Base-by-base conservation (phyloP, 2,113 vertebrate species). In the Notiomystis cincta region DNA sequence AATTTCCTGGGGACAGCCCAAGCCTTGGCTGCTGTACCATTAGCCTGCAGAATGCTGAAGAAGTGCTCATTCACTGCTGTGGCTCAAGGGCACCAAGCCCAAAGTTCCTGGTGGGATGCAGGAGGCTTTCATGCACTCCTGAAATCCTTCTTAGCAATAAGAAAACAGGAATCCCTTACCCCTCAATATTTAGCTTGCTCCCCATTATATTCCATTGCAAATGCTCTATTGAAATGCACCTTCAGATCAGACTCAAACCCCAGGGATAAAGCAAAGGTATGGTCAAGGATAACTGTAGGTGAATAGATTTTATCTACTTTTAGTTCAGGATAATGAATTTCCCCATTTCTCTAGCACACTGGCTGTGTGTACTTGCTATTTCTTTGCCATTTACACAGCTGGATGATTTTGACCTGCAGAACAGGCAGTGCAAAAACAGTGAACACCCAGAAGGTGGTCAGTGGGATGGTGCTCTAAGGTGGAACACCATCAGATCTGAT, bases 401-500 rank as follows among this genome's bases (percentile, higher is more conserved):
- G 12, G 25, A 61, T 28, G n/a, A 4, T n/a, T 86, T 89, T 53
- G 18, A 45, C 23, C 47, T 45, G 2, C 42, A 67, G 47, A 90
- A 48, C 1, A 91, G 67, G 30, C 37, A 93, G 30, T 25, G 21
- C 5, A 80, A 85, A 64, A 51, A 4, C 30, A 80, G 11, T 1
- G 0, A 33, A 33, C 0, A 0, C 51, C 15, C 38, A 67, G 62
- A 67, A 67, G 9, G 10, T 8, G 4, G 17, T 14, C 44, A 18
- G 25, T 10, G 19, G 57, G 48, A 45, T 25, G 42, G 25, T 53
- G 25, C 22, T 69, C 11, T 22, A 38, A 62, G 30, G 10, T 35
- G 20, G 23, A 48, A 27, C 44, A 27, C 2, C 0, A 1, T 30
- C 65, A 33, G 65, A 17, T 64, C 50, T 88, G 75, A 58, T n/a